Evolutionary conservation across 2,113 vertebrate genomes (phyloP).

Genomic region (Serinus canaria): DNA sequence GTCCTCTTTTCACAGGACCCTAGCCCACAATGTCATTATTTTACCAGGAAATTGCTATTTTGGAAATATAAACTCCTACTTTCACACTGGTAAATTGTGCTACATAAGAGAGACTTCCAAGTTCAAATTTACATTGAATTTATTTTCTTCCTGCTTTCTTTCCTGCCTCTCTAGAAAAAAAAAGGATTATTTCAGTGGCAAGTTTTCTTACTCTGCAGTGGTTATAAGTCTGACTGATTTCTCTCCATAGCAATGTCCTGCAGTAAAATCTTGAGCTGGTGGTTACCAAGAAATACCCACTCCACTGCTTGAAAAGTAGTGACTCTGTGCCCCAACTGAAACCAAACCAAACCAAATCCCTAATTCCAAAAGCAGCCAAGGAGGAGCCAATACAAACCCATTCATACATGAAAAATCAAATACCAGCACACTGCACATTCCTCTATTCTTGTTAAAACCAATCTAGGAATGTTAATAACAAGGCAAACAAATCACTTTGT

Average conservation of each 20-base stretch:
- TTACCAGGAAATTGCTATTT: neutral
- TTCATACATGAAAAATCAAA: neutral
- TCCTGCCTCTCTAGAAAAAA: neutral
- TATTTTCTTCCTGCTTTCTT: neutral
- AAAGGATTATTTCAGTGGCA: neutral
- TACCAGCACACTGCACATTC: neutral
- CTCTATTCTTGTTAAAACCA: neutral
- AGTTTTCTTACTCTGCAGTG: neutral
- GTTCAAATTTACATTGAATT: neutral
- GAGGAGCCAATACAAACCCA: neutral
- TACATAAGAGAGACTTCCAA: neutral
- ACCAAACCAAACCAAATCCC: neutral
- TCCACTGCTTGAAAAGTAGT: neutral
- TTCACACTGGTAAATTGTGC: neutral
- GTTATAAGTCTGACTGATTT: neutral
- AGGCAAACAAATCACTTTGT: neutral
- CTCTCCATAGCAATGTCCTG: neutral
- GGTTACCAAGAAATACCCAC: neutral
- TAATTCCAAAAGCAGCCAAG: neutral
- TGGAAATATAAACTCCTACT: neutral
- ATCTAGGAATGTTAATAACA: slow-evolving; percentile 1
- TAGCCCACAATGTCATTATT: neutral
- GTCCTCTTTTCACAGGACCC: neutral
- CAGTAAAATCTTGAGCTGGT: neutral
- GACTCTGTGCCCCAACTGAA: neutral